Percentiles rank a stretch among this genome's conserved stretches.
phyloP scores from a whole-genome alignment of 2,113 vertebrate genomes.

The Amia ocellicauda region DNA sequence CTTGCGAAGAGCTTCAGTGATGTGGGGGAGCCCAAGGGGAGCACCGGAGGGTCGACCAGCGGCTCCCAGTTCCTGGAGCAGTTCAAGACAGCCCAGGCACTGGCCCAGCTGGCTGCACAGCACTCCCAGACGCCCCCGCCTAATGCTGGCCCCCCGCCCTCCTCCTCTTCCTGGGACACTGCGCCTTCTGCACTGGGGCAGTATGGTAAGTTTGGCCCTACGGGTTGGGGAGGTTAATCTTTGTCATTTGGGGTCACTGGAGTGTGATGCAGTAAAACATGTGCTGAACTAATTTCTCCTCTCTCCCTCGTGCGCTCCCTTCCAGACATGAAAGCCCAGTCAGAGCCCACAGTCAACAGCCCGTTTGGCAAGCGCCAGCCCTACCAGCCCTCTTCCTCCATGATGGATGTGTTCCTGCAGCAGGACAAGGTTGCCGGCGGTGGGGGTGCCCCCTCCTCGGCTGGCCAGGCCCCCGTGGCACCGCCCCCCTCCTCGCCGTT shows the following conservation, averaged over 20 bases:
- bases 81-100: constrained; percentile 93
- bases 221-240: background rate
- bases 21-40: constrained; percentile 80
- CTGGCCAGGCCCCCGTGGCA: constrained; percentile 62
- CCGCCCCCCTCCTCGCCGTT: constrained; percentile 65
- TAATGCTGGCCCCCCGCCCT: constrained; percentile 52
- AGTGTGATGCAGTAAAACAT: too few relatives aligned
- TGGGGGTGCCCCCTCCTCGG: constrained; percentile 49
- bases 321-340: constrained; percentile 82
- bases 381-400: constrained; percentile 81
- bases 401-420: constrained; percentile 93
- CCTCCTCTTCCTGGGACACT: constrained; percentile 87
- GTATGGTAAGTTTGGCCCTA: constrained; percentile 74
- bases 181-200: constrained; percentile 79
- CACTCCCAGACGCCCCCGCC: constrained; percentile 75
- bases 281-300: too few relatives aligned
- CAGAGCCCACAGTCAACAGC: constrained; percentile 75
- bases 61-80: constrained; percentile 97
- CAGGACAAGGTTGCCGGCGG: constrained; percentile 76
- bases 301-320: background rate
- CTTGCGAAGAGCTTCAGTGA: constrained; percentile 90
- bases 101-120: constrained; percentile 93
- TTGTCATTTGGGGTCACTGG: background rate
- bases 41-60: constrained; percentile 73
- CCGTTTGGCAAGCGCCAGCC: constrained; percentile 89